Evolutionary conservation across 2,113 vertebrate genomes (phyloP).

Genomic region (Barbus barbus): DNA sequence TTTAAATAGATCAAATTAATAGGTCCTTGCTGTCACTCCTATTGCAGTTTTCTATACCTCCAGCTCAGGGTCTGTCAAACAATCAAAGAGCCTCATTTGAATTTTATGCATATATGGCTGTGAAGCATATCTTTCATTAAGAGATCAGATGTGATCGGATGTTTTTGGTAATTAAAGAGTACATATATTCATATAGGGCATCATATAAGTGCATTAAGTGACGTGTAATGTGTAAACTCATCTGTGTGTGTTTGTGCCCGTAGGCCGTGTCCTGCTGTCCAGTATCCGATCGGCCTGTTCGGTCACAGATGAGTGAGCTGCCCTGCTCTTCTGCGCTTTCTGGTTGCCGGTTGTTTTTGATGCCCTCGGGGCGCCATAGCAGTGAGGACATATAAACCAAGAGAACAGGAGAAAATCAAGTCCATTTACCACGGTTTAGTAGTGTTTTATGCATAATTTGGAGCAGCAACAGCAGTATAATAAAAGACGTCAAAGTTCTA

Average conservation of each 20-base stretch:
- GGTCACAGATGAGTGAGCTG: constrained; percentile 68
- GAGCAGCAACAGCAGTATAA: background rate
- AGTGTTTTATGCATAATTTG: background rate
- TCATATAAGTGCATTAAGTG: constrained; percentile 46
- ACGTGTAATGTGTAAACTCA: background rate
- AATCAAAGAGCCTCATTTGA: constrained; percentile 53
- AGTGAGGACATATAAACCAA: background rate
- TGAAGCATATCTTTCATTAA: constrained; percentile 58
- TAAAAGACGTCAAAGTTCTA: background rate
- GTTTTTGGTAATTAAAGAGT: constrained; percentile 75
- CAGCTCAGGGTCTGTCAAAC: background rate
- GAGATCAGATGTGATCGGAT: constrained; percentile 68
- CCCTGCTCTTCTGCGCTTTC: constrained; percentile 51
- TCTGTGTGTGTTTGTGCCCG: constrained; percentile 62
- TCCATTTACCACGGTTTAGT: background rate
- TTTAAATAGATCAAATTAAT: constrained; percentile 46
- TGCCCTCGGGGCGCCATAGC: constrained; percentile 38
- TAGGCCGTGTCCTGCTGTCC: constrained; percentile 66
- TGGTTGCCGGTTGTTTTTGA: constrained; percentile 62
- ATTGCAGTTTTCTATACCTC: constrained; percentile 33
- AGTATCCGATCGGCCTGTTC: constrained; percentile 66
- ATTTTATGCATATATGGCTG: constrained; percentile 58
- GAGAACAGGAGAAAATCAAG: background rate
- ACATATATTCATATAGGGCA: constrained; percentile 62
- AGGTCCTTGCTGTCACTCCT: constrained; percentile 32